Evolutionary conservation across 1,140 invertebrate species (phyloP), one percentile per base, ranked within the genome.

Genomic region (Drosophila ananassae): DNA sequence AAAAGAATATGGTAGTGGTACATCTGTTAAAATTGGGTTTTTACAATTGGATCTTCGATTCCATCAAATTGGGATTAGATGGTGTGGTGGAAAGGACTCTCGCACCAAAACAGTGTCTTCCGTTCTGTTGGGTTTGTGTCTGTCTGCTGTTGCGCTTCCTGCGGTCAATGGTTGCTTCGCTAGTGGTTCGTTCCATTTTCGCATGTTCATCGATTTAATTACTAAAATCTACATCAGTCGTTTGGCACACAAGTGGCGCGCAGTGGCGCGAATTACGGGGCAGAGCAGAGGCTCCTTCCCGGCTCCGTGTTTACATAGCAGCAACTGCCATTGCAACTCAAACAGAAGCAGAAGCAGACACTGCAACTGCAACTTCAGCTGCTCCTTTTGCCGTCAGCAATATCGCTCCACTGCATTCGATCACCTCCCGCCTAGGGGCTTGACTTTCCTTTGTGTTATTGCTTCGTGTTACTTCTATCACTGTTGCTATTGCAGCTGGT

Each of bases 191-290:
- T 48, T 66, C 9, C 46, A 50, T 21, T 53, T 63, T 77, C 53
- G 69, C 58, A 77, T 76, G 47, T 72, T 80, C 60, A 56, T 76
- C 63, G 66, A 52, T 77, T 77, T 89, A 72, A 82, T 85, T 77
- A 78, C 82, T 87, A 90, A 85, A 90, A 82, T 79, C 81, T 90
- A 90, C 79, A 90, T 91, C 89, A 91, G 89, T 91, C 89, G 79
- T 91, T 91, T 91, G 89, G 89, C 89, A 91, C 89, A 85, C 83
- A 90, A 81, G 78, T 90, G 41, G 34, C 80, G 73, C 74, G 84
- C 73, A 52, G 69, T 53, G 51, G 68, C 54, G 69, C 68, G 73
- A 73, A 54, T 63, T 34, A 55, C 55, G 64, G 58, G 61, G 37
- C 39, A 4, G 54, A 44, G 28, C 17, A 44, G 41, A 8, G 41